phyloP scores from a whole-genome alignment of 1,140 invertebrate species.

The Pachypsylla venusta region DNA sequence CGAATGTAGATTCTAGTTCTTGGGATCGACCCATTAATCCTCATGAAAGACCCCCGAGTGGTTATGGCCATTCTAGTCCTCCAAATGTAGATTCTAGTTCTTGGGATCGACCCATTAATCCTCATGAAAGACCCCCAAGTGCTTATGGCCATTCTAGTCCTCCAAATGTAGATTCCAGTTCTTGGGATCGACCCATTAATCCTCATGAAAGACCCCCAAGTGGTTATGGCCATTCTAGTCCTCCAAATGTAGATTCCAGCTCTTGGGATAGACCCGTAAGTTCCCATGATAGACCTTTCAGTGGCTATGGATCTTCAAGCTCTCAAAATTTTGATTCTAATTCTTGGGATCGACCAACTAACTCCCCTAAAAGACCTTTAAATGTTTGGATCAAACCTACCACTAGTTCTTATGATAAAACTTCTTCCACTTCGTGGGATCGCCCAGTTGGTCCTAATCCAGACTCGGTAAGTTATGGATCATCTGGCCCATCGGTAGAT shows the following conservation, averaged over 20 bases:
- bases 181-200: not conserved
- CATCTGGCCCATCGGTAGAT: not conserved
- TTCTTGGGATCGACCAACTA: constrained; percentile 4
- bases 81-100: not conserved
- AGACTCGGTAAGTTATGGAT: not conserved
- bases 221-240: not conserved
- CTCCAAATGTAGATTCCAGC: not conserved
- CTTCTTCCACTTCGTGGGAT: not conserved
- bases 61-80: not conserved
- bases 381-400: not conserved
- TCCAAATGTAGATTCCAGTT: not conserved
- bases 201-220: not conserved
- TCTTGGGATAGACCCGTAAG: not conserved
- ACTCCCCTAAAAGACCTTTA: not conserved
- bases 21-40: not conserved
- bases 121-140: not conserved
- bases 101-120: not conserved
- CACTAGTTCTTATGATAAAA: no score
- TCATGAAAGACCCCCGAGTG: not conserved
- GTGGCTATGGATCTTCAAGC: not conserved
- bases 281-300: not conserved
- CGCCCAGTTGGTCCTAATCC: not conserved
- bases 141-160: not conserved
- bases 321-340: not conserved
- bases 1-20: not conserved